Base-by-base conservation (phyloP, 2,113 vertebrate genomes). In the Lutjanus erythropterus region DNA sequence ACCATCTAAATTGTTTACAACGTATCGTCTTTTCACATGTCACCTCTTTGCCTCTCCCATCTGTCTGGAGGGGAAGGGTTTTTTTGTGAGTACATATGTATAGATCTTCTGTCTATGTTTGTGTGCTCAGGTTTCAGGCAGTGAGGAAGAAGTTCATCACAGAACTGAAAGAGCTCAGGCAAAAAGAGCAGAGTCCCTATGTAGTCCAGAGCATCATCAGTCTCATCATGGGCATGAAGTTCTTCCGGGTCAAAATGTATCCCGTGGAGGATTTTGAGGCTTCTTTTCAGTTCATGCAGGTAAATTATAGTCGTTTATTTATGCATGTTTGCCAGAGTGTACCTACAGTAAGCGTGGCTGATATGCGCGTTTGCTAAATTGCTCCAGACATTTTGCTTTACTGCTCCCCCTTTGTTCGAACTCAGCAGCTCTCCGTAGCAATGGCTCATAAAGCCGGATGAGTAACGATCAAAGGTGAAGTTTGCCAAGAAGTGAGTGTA, bases 261-360 rank as follows among this genome's bases (percentile, higher is more conserved):
- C 98, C 98, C 0, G 98, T 99, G 81, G 98, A 99, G 92, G 98
- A 99, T 84, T 99, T 99, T 91, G 98, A 99, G 94, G 98, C 98
- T 50, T 99, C 98, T 2, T 99, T 99, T 94, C 98, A 99, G 93
- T 99, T 99, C 92, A 98, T 98, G 98, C 97, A 99, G 97, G 97
- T 98, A 83, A 89, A 25, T 84, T 35, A 56, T 23, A 2, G 23
- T 67, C 0, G 0, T 42, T 59, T 65, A 39, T 71, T 59, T 31
- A 2, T 50, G 7, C 9, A 19, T 7, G 3, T 78, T 37, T 62
- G 9, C 46, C 15, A 44, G 6, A 46, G 3, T 58, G 35, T 37
- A 27, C 16, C 33, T 39, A 15, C 16, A 62, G 41, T 27, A 33
- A 61, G 4, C 21, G 58, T 41, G 59, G 35, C 44, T 65, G 25